A percentile compares a stretch with the other conserved stretches of the same genome.
These are phyloP conservation scores for Dicyrtoma fusca DNA, from an alignment of 2,888 invertebrate genomes.

Conservation along the genomic window DNA sequence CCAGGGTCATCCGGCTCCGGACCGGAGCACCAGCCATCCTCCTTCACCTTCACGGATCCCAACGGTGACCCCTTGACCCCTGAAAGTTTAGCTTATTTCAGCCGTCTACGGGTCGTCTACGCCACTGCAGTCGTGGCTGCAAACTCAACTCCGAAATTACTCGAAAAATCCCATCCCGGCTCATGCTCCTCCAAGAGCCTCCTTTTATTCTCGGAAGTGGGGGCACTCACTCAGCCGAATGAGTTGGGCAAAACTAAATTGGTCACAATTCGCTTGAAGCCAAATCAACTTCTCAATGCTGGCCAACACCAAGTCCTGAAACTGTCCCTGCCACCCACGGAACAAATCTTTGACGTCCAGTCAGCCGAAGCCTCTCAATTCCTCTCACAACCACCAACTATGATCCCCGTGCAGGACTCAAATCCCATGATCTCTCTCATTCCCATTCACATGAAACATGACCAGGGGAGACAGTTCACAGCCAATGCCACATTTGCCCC, in stretches of 20 bases:
- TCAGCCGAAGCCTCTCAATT: conserved; percentile 8
- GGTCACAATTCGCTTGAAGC: background rate
- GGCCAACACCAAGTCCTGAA: conserved; percentile 3
- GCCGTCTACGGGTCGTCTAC: background rate
- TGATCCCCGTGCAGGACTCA: background rate
- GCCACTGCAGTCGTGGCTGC: conserved; percentile 3
- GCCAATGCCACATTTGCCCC: background rate
- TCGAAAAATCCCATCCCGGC: background rate
- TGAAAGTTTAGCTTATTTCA: background rate
- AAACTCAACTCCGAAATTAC: background rate
- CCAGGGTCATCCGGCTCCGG: too few species aligned
- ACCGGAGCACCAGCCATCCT: background rate
- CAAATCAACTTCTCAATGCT: conserved; percentile 12
- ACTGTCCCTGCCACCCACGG: background rate
- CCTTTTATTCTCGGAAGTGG: conserved; percentile 12
- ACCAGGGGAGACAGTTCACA: conserved; percentile 5
- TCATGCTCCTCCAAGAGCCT: background rate
- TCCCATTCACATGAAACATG: background rate
- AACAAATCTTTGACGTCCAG: conserved; percentile 4
- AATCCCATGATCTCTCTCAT: background rate
- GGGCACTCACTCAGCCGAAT: conserved; percentile 5
- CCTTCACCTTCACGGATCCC: background rate
- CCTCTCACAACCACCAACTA: background rate
- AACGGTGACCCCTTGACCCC: background rate
- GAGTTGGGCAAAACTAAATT: background rate